A percentile compares a stretch with the other conserved stretches of the same genome.
These are phyloP conservation scores for Rhinolophus sinicus DNA, from an alignment of 2,113 vertebrate species.

Conservation along the genomic window DNA sequence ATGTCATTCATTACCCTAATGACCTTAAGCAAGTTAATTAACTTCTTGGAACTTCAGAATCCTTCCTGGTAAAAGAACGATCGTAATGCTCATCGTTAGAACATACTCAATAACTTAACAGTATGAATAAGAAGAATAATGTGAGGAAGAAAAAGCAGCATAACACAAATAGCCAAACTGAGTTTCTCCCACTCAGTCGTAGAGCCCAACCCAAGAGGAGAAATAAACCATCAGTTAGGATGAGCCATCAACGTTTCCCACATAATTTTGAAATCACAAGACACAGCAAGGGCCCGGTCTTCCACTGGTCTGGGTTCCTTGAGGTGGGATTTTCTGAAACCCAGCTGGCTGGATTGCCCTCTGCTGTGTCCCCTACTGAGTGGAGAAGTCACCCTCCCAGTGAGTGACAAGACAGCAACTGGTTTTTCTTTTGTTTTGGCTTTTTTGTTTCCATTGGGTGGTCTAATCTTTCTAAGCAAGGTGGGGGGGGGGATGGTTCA, in stretches of 20 bases:
- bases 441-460: background rate
- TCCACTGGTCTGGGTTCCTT: no score
- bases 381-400: no score
- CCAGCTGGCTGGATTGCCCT: no score
- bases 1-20: background rate
- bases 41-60: background rate
- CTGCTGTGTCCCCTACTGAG: no score
- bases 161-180: background rate
- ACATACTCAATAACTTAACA: background rate
- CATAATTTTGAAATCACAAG: no score
- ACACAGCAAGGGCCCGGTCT: no score
- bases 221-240: no score
- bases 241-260: no score
- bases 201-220: background rate
- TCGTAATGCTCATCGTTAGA: background rate
- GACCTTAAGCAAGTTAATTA: background rate
- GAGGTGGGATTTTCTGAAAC: no score
- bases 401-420: no score
- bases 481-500: background rate
- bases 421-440: no score
- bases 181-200: background rate
- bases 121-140: background rate
- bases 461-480: background rate
- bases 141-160: background rate
- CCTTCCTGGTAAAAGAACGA: background rate